A percentile compares a stretch with the other conserved stretches of the same genome.
Conservation (phyloP, 2,888 invertebrate genomes). For the Tiliacea citrago region DNA sequence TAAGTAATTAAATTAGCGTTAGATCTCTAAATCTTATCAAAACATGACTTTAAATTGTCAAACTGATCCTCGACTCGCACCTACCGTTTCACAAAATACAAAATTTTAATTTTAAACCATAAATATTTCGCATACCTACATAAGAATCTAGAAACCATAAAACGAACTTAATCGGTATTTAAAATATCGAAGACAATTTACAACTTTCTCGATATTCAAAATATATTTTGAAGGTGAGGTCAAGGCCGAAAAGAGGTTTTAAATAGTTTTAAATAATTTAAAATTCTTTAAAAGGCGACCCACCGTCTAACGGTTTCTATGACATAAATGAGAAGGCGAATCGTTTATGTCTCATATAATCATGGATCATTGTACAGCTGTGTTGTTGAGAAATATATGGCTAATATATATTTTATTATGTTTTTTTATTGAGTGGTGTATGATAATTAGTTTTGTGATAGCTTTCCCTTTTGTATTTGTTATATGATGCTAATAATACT, state of each 20-base stretch:
- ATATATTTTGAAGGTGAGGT: constrained; percentile 64
- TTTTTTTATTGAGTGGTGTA: constrained; percentile 32
- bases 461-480: constrained; percentile 30
- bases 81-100: constrained; percentile 28
- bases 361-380: constrained; percentile 34
- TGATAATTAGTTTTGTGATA: constrained; percentile 33
- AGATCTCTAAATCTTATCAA: constrained; percentile 10
- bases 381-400: constrained; percentile 45
- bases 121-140: constrained; percentile 27
- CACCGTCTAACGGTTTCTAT: constrained; percentile 62
- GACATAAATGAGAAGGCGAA: constrained; percentile 56
- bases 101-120: constrained; percentile 9
- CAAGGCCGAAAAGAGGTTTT: constrained; percentile 69
- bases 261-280: constrained; percentile 62
- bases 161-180: constrained; percentile 45
- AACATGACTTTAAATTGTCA: constrained; percentile 33
- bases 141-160: constrained; percentile 35
- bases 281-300: constrained; percentile 63
- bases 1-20: constrained; percentile 25
- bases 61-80: constrained; percentile 12
- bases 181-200: constrained; percentile 59
- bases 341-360: constrained; percentile 43
- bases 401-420: constrained; percentile 53
- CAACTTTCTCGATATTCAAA: constrained; percentile 54
- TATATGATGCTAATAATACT: constrained; percentile 1